Percentiles rank a stretch among this genome's conserved stretches.
These are phyloP conservation scores for Machimus atricapillus DNA, from an alignment of 2,888 invertebrate genomes.

Conservation along the genomic window DNA sequence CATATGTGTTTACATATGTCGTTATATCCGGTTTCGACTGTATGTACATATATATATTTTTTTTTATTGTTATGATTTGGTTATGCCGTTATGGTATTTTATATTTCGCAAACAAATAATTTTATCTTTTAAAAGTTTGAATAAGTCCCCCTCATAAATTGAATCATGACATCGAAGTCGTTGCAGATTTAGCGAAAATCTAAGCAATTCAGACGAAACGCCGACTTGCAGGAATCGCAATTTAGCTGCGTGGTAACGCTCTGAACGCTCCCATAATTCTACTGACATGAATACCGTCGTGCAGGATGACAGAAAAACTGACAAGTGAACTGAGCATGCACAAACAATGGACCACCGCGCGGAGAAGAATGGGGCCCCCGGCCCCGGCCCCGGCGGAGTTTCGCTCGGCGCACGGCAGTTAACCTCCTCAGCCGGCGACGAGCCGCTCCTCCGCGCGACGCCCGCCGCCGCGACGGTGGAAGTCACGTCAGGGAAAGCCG, in stretches of 20 bases:
- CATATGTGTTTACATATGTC: no score
- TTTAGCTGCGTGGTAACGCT: neutral
- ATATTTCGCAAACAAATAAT: no score
- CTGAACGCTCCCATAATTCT: neutral
- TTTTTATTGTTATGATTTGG: no score
- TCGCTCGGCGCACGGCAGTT: neutral
- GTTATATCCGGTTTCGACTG: no score
- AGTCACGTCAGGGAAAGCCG: neutral
- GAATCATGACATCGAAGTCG: no score
- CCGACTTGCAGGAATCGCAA: neutral
- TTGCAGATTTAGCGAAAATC: neutral
- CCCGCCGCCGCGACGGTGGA: neutral
- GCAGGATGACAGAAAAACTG: neutral
- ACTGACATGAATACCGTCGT: conserved; percentile 1
- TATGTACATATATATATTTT: no score
- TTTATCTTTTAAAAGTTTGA: no score
- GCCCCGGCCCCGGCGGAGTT: neutral
- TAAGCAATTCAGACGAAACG: neutral
- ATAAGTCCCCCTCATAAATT: no score
- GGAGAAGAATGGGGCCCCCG: conserved; percentile 1
- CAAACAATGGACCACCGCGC: neutral
- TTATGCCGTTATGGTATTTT: no score
- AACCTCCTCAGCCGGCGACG: neutral
- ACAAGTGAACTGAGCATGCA: neutral
- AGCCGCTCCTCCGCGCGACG: neutral